Base-by-base conservation (phyloP, 2,113 vertebrate species). In the Hippotragus niger region DNA sequence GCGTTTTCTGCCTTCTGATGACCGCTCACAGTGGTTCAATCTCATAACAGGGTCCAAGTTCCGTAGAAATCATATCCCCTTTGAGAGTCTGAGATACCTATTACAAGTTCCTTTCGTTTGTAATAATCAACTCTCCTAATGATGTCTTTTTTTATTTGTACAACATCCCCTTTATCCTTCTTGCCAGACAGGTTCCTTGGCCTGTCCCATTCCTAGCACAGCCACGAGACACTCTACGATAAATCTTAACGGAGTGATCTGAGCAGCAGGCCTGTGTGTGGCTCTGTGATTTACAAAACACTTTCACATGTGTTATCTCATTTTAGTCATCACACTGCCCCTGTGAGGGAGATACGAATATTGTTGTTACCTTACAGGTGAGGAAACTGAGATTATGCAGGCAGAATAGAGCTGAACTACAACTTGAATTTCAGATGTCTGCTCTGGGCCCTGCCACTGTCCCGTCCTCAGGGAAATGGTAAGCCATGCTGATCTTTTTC, bases 251-350 rank as follows among this genome's bases (percentile, higher is more conserved):
- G n/a, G 14, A 67, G 40, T 29, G 14, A 50, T 60, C 36, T 55
- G 19, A 88, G 11, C 52, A 45, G 36, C 6, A 13, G 14, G 36
- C 43, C 31, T 43, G 9, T 50, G 33, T 47, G 64, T 16, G 27
- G 76, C 52, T 33, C n/a, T 55, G 5, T 36, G 33, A 88, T 58
- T 91, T 88, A 95, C 7, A 81, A 88, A 92, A 64, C 64, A 45
- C 78, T 52, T 62, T 25, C 40, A 21, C 53, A 19, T 31, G 29
- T 47, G 25, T 82, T 9, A 64, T 64, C 88, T 84, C 45, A 23
- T 23, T 57, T 52, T 29, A 31, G 29, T 93, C 64, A 81, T 88
- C 33, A 53, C 19, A 33, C 23, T 17, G 15, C 19, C 16, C 40
- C 57, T 5, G 31, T 27, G 52, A 81, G 25, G 23, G 53, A 86